phyloP scores from a whole-genome alignment of 92 coral and sea anemone species.

The Zoanthus sociatus region DNA sequence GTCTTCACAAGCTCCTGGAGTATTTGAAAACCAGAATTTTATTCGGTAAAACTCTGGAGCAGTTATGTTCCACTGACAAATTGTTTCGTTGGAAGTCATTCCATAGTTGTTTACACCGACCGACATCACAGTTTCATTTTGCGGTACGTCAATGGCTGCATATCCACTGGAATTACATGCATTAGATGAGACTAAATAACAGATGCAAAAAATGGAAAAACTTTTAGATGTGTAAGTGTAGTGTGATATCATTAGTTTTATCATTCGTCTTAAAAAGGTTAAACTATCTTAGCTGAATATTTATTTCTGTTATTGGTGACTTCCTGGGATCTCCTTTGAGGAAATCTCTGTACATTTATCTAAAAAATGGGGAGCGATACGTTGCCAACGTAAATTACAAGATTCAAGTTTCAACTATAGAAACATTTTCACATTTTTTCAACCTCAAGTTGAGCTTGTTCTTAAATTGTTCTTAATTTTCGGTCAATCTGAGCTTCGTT shows the following conservation, averaged over 20 bases:
- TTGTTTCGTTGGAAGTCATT: not conserved
- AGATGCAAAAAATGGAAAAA: not conserved
- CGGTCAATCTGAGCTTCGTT: too few relatives aligned
- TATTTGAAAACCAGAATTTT: constrained; percentile 27
- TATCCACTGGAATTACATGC: constrained; percentile 26
- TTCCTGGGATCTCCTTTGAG: too few relatives aligned
- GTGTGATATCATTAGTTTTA: not conserved
- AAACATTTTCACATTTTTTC: too few relatives aligned
- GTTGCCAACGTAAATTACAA: too few relatives aligned
- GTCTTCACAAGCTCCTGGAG: not conserved
- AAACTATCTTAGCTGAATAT: too few relatives aligned
- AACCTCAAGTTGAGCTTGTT: too few relatives aligned
- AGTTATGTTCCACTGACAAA: constrained; percentile 36
- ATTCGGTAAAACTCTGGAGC: constrained; percentile 25
- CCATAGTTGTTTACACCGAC: constrained; percentile 11
- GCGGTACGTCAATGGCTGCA: not conserved
- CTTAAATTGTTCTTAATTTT: too few relatives aligned
- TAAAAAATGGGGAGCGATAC: too few relatives aligned
- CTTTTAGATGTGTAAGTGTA: not conserved
- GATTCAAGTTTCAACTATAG: too few relatives aligned
- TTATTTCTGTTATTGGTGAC: too few relatives aligned
- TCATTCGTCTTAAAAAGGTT: not conserved
- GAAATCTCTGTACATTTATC: too few relatives aligned
- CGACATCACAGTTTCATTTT: constrained; percentile 19
- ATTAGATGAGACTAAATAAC: constrained; percentile 2